Percentiles rank a stretch among this genome's conserved stretches.
phyloP scores from a whole-genome alignment of 2,888 invertebrate genomes.

The Mellilla xanthometata region DNA sequence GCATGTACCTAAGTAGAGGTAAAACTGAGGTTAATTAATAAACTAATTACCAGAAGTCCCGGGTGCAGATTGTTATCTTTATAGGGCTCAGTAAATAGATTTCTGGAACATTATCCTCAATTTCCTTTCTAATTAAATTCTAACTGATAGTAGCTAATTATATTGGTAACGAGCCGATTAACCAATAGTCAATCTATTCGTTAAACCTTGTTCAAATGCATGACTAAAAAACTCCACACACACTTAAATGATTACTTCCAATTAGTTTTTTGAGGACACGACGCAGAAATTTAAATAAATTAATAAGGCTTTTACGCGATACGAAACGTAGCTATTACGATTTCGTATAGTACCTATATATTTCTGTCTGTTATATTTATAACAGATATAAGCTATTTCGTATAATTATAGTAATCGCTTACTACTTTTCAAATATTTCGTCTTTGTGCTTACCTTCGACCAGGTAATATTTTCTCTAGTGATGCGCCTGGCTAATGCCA shows the following conservation, averaged over 20 bases:
- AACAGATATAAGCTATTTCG: too few relatives aligned
- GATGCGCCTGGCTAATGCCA: constrained; percentile 87
- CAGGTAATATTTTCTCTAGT: constrained; percentile 89
- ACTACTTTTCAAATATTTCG: too few relatives aligned
- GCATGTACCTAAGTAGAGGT: constrained; percentile 8
- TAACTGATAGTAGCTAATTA: not conserved
- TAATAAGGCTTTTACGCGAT: too few relatives aligned
- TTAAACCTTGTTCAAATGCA: not conserved
- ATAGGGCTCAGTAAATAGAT: not conserved
- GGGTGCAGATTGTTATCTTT: not conserved
- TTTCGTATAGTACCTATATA: too few relatives aligned
- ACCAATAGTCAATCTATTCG: not conserved
- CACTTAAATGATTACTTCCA: too few relatives aligned
- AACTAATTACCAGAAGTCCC: constrained; percentile 5
- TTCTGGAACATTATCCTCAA: constrained; percentile 2
- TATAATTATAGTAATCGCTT: too few relatives aligned
- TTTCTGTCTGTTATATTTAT: too few relatives aligned
- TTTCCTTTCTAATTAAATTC: constrained; percentile 16
- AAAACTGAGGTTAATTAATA: constrained; percentile 8
- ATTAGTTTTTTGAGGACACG: too few relatives aligned
- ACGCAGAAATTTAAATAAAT: too few relatives aligned
- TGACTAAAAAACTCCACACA: too few relatives aligned
- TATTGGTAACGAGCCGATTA: not conserved
- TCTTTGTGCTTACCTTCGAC: constrained; percentile 90
- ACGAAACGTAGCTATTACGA: too few relatives aligned